These are phyloP conservation scores for Pimpla rufipes DNA, from an alignment of 2,888 invertebrate species.

Conservation along the genomic window DNA sequence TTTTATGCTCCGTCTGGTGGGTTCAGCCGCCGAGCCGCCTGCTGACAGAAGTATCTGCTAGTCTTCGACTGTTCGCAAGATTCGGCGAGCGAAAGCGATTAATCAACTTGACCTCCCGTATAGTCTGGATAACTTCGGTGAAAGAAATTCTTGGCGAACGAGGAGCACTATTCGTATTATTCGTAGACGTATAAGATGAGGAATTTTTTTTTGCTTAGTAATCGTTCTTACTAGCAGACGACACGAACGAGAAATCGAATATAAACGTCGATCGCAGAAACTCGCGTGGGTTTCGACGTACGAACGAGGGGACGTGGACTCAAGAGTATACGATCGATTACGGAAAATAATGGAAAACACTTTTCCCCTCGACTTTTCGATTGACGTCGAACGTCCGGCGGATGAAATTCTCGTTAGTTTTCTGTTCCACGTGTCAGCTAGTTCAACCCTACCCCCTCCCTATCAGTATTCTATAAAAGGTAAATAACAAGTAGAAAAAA, in stretches of 20 bases:
- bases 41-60: not conserved
- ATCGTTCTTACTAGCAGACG: constrained; percentile 3
- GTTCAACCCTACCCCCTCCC: not conserved
- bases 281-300: not conserved
- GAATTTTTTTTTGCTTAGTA: constrained; percentile 9
- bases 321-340: constrained; percentile 43
- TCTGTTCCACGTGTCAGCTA: not conserved
- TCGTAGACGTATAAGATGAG: constrained; percentile 21
- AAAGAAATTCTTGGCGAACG: not conserved
- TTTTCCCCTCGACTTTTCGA: constrained; percentile 14
- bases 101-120: not conserved
- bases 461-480: not conserved
- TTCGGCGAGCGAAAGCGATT: not conserved
- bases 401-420: constrained; percentile 45
- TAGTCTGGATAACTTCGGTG: not conserved
- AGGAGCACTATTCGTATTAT: not conserved
- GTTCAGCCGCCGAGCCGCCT: not conserved
- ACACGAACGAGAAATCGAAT: constrained; percentile 25
- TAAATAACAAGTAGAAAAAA: not conserved
- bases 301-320: not conserved
- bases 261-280: constrained; percentile 28
- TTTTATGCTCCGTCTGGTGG: not conserved
- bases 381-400: constrained; percentile 9
- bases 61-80: not conserved
- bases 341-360: constrained; percentile 50